These are phyloP conservation scores for Lamprologus callipterus DNA, from an alignment of 2,113 vertebrate genomes.

Conservation along the genomic window DNA sequence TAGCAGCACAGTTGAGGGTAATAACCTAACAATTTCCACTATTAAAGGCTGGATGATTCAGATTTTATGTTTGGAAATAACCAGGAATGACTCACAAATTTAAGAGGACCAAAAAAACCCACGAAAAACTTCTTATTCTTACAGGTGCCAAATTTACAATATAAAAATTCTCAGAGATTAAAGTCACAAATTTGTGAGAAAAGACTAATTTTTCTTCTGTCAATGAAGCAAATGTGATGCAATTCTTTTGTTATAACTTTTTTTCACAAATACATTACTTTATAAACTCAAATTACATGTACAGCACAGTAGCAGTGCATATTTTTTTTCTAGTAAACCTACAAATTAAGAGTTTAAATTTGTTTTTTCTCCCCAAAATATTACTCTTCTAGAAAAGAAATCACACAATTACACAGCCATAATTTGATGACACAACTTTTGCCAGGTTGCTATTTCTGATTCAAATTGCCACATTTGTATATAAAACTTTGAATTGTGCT, in stretches of 20 bases:
- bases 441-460: neutral
- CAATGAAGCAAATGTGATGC: neutral
- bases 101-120: neutral
- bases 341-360: neutral
- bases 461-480: neutral
- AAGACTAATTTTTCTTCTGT: accelerated
- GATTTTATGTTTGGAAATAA: neutral
- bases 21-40: neutral
- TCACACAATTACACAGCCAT: neutral
- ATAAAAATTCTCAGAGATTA: neutral
- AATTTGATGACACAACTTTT: neutral
- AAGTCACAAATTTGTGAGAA: neutral
- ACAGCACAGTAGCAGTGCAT: neutral
- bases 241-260: neutral
- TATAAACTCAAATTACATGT: neutral
- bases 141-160: neutral
- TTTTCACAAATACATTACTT: neutral
- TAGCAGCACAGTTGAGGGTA: neutral
- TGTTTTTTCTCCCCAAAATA: neutral
- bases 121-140: neutral
- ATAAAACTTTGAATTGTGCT: neutral
- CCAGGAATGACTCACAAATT: neutral
- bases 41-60: neutral
- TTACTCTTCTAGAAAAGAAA: neutral
- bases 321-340: accelerated